Percentiles rank a stretch among this genome's conserved stretches.
These are phyloP conservation scores for Gasterosteus aculeatus DNA, from an alignment of 2,113 vertebrate species.

Conservation along the genomic window DNA sequence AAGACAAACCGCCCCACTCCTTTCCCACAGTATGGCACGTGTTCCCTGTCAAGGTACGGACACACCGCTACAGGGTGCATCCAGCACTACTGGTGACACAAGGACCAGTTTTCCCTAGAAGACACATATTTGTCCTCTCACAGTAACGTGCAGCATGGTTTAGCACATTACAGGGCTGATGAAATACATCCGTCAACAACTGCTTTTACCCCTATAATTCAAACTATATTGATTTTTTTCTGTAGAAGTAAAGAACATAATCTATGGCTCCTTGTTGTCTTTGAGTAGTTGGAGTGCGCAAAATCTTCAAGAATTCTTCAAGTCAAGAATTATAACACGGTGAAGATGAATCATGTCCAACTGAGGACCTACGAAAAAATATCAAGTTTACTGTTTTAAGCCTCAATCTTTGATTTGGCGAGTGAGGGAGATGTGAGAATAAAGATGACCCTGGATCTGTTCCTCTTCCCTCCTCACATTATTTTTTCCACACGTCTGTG, in stretches of 20 bases:
- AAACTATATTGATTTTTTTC: too few species aligned
- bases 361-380: too few species aligned
- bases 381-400: too few species aligned
- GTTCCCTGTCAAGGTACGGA: neutral
- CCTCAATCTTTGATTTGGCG: too few species aligned
- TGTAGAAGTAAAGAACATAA: neutral
- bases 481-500: neutral
- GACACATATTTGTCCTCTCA: neutral
- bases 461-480: neutral
- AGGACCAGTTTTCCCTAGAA: neutral
- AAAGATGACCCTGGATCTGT: neutral
- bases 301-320: too few species aligned
- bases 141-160: neutral
- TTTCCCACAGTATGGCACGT: conserved; percentile 17
- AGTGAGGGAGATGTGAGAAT: neutral
- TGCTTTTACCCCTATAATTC: neutral
- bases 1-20: conserved; percentile 6
- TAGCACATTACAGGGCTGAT: neutral
- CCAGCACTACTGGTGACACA: neutral
- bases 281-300: neutral
- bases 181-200: neutral
- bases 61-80: neutral
- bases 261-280: neutral
- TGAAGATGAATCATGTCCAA: neutral
- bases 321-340: neutral